Evolutionary conservation across 2,113 vertebrate genomes (phyloP), one percentile per base, ranked within the genome.

Genomic region (Dunckerocampus dactyliophorus): DNA sequence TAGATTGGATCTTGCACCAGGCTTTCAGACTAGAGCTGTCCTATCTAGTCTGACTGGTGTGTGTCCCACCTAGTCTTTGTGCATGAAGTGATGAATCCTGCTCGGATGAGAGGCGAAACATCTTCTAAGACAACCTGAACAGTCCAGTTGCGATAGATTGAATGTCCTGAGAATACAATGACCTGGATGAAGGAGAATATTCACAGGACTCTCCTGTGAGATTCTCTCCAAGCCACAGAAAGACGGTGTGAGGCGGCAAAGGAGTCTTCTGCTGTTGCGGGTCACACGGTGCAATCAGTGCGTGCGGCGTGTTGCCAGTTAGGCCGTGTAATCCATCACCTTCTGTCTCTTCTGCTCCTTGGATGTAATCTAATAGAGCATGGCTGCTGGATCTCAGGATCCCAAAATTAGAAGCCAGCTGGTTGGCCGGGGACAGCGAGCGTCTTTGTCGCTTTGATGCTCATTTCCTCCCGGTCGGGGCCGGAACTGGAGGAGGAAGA

Each of bases 291-390:
- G 60, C 65, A 67, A 28, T 63, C 66, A 84, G 73, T 88, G 85
- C 85, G 85, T 61, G 60, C 65, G 65, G 77, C 79, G 84, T 89
- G 83, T 88, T 81, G 66, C 53, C 77, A 83, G 85, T 85, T 84
- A 84, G 11, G 22, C 46, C 67, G 72, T 49, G 28, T 88, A 82
- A 88, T 85, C 81, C 76, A 86, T 83, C 86, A 87, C 81, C 85
- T 87, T 79, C 80, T 82, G 87, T 83, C 84, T 87, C 83, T 80
- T 79, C 83, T 83, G 75, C 76, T 84, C 77, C 67, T 67, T 69
- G 79, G 69, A 61, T 62, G 67, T 87, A 85, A 89, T 88, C 83
- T 82, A 90, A 90, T 89, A 81, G 66, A 87, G 72, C 65, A 68
- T 39, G 72, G 75, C 82, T 81, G 76, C 81, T 77, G 78, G 69